These are phyloP conservation scores for Drosophila pruinosa DNA, from an alignment of 1,140 invertebrate species.

Conservation along the genomic window DNA sequence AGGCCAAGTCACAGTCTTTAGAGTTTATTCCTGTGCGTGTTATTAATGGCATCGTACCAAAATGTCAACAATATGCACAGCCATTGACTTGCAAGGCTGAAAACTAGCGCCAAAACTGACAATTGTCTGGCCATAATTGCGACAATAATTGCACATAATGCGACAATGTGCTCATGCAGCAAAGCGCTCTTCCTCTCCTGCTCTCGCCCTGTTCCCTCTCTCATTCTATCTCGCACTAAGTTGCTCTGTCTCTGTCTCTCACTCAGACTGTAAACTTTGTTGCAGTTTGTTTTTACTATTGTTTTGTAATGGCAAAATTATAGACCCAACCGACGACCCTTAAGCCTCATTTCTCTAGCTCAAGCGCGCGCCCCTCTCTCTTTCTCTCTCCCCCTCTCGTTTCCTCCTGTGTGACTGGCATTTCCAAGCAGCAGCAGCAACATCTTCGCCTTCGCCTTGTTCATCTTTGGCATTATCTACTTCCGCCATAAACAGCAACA, in stretches of 20 bases:
- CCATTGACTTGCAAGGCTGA: slow-evolving; percentile 21
- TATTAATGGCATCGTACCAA: slow-evolving; percentile 35
- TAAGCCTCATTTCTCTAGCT: slow-evolving; percentile 65
- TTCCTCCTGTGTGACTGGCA: slow-evolving; percentile 33
- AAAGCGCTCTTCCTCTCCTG: slow-evolving; percentile 49
- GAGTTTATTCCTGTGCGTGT: slow-evolving; percentile 14
- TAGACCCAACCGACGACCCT: slow-evolving; percentile 74
- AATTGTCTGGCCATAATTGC: slow-evolving; percentile 79
- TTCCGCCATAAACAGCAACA: slow-evolving; percentile 80
- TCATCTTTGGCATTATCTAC: slow-evolving; percentile 81
- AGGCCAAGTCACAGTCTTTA: too few species aligned
- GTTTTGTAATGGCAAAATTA: slow-evolving; percentile 81
- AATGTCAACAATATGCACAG: slow-evolving; percentile 46
- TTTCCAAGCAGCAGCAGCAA: slow-evolving; percentile 14
- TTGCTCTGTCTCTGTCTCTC: slow-evolving; percentile 7
- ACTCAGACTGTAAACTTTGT: slow-evolving; percentile 57
- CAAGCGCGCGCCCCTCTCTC: background rate
- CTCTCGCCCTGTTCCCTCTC: background rate
- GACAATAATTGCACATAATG: slow-evolving; percentile 83
- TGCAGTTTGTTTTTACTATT: slow-evolving; percentile 81
- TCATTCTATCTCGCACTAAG: slow-evolving; percentile 8
- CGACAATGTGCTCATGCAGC: slow-evolving; percentile 63
- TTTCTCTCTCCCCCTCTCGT: background rate
- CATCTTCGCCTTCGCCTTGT: slow-evolving; percentile 56
- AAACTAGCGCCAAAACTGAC: slow-evolving; percentile 55